A percentile compares a stretch with the other conserved stretches of the same genome.
Conservation (phyloP, 2,797 vertebrate genomes). For the Zenarchopterus dispar region DNA sequence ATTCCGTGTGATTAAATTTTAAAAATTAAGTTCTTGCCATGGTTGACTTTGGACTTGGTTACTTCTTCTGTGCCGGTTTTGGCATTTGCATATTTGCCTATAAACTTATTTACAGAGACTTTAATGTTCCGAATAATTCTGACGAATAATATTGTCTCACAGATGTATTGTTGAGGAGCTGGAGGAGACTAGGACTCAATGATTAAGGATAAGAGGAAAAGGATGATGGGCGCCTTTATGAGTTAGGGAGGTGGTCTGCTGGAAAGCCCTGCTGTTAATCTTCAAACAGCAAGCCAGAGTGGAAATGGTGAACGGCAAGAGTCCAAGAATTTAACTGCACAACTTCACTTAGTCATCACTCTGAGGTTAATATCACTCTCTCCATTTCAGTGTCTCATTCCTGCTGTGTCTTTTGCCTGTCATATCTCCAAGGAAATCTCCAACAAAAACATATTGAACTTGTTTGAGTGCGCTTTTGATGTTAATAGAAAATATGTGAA, state of each 20-base stretch:
- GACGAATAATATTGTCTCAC: constrained; percentile 40
- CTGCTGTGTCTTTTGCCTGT: constrained; percentile 27
- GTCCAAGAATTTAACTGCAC: constrained; percentile 54
- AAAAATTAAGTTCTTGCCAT: constrained; percentile 26
- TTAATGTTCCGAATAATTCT: constrained; percentile 29
- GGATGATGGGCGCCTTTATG: constrained; percentile 38
- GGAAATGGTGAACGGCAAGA: constrained; percentile 53
- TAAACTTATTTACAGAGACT: constrained; percentile 21
- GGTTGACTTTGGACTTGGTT: constrained; percentile 45
- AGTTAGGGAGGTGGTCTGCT: constrained; percentile 53
- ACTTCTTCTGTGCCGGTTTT: constrained; percentile 18
- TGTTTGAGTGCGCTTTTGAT: background rate
- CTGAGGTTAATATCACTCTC: constrained; percentile 48
- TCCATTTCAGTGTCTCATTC: constrained; percentile 19
- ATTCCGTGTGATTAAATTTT: constrained; percentile 33
- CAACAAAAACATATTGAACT: constrained; percentile 21
- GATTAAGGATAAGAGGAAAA: constrained; percentile 32
- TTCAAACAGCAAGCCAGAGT: constrained; percentile 59
- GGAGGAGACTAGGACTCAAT: constrained; percentile 21
- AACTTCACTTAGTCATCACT: constrained; percentile 51
- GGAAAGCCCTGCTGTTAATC: constrained; percentile 61
- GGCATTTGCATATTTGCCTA: constrained; percentile 13
- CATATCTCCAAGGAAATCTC: constrained; percentile 17
- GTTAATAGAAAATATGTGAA: constrained; percentile 9
- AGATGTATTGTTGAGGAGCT: constrained; percentile 22